Percentiles rank a stretch among this genome's conserved stretches.
Conservation (phyloP, 1,140 invertebrate genomes). For the Adelges cooleyi region DNA sequence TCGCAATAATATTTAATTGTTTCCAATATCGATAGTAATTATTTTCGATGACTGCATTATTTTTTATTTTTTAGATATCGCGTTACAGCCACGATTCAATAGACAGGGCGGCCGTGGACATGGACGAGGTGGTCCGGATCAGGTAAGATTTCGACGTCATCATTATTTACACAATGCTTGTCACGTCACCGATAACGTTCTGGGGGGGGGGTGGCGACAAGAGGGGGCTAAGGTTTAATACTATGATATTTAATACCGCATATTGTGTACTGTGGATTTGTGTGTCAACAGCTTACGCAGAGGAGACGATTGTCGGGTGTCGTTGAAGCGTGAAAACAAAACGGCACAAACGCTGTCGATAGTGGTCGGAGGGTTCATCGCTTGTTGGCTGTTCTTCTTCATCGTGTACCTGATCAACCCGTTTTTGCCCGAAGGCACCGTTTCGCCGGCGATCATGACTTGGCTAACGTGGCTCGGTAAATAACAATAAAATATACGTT, state of each 20-base stretch:
- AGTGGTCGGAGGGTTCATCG: conserved; percentile 82
- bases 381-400: conserved; percentile 85
- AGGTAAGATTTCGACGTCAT: conserved; percentile 30
- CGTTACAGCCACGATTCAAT: conserved; percentile 26
- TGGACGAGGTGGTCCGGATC: conserved; percentile 5
- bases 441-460: conserved; percentile 51
- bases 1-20: too few relatives aligned
- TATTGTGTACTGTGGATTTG: too few relatives aligned
- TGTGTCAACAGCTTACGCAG: conserved; percentile 32
- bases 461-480: conserved; percentile 76
- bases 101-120: conserved; percentile 6
- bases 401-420: conserved; percentile 70
- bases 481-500: too few relatives aligned
- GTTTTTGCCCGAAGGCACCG: conserved; percentile 48
- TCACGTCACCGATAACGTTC: too few relatives aligned
- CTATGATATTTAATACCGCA: too few relatives aligned
- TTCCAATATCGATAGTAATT: too few relatives aligned
- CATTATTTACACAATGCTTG: too few relatives aligned
- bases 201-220: too few relatives aligned
- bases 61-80: conserved; percentile 3
- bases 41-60: too few relatives aligned
- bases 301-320: conserved; percentile 43
- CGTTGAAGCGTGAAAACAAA: conserved; percentile 62
- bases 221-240: too few relatives aligned
- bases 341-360: conserved; percentile 82